A percentile compares a stretch with the other conserved stretches of the same genome.
Evolutionary conservation across 2,113 vertebrate species (phyloP).

Genomic region (Regulus satrapa): DNA sequence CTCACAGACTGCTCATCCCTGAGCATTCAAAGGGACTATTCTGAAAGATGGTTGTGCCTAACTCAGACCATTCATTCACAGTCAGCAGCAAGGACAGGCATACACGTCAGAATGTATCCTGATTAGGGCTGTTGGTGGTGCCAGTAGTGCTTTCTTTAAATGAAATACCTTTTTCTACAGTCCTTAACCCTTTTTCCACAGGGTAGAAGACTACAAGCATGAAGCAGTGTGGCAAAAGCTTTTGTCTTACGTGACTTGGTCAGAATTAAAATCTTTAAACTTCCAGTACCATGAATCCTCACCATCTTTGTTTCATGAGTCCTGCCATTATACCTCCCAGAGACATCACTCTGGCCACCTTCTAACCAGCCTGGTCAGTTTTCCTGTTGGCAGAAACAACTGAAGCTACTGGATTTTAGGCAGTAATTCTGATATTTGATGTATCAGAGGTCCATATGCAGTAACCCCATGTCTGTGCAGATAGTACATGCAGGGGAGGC

Average conservation of each 20-base stretch:
- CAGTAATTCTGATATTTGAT: not conserved
- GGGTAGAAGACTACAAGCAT: not conserved
- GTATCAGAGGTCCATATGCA: not conserved
- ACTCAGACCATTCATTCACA: rapidly evolving
- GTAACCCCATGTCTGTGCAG: not conserved
- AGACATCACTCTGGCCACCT: not conserved
- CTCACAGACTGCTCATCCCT: not conserved
- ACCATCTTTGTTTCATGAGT: not conserved
- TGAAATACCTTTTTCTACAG: not conserved
- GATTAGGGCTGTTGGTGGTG: not conserved
- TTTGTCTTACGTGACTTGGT: not conserved
- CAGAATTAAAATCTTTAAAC: not conserved
- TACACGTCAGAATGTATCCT: not conserved
- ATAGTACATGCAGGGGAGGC: not conserved
- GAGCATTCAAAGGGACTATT: not conserved
- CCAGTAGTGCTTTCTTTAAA: not conserved
- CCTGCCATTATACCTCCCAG: not conserved
- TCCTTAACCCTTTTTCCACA: not conserved
- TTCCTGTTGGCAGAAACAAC: not conserved
- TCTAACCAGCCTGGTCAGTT: not conserved
- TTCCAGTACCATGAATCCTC: not conserved
- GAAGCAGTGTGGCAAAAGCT: not conserved
- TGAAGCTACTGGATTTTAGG: not conserved
- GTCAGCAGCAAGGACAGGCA: not conserved
- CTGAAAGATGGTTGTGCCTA: not conserved